Evolutionary conservation across 2,797 vertebrate species (phyloP).

Genomic region (Cynodonichthys magdalenae): DNA sequence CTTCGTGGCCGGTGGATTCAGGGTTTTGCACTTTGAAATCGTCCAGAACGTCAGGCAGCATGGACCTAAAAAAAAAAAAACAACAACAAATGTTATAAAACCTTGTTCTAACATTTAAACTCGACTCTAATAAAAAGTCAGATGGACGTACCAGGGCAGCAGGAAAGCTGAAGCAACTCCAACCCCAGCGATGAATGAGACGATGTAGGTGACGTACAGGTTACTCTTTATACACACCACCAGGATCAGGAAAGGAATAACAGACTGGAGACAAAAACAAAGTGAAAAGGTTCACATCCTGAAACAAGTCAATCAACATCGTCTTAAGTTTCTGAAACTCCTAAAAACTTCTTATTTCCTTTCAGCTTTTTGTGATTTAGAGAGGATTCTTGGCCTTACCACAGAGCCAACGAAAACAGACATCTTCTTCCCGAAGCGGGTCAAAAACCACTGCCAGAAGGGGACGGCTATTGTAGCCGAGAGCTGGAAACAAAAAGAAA

Average conservation of each 20-base stretch:
- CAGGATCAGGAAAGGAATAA: slow-evolving; percentile 90
- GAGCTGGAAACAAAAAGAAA: slow-evolving; percentile 65
- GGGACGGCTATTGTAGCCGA: slow-evolving; percentile 94
- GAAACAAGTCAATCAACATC: neutral
- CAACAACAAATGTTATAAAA: neutral
- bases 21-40: slow-evolving; percentile 95
- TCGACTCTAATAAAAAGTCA: no score
- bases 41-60: slow-evolving; percentile 95
- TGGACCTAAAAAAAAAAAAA: slow-evolving; percentile 84
- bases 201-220: slow-evolving; percentile 88
- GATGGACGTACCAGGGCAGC: slow-evolving; percentile 88
- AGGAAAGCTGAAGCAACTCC: slow-evolving; percentile 94
- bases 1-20: slow-evolving; percentile 86
- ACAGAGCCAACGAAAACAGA: slow-evolving; percentile 90
- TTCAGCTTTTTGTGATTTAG: neutral
- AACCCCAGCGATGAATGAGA: slow-evolving; percentile 88
- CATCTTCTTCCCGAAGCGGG: slow-evolving; percentile 93
- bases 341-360: neutral
- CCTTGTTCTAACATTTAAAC: neutral
- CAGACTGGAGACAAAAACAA: slow-evolving; percentile 78
- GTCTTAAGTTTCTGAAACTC: neutral
- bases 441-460: slow-evolving; percentile 98
- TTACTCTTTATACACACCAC: slow-evolving; percentile 86
- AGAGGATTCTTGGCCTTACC: slow-evolving; percentile 77
- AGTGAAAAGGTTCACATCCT: no score